phyloP scores from a whole-genome alignment of 2,888 invertebrate species.

The Beris morrisii region DNA sequence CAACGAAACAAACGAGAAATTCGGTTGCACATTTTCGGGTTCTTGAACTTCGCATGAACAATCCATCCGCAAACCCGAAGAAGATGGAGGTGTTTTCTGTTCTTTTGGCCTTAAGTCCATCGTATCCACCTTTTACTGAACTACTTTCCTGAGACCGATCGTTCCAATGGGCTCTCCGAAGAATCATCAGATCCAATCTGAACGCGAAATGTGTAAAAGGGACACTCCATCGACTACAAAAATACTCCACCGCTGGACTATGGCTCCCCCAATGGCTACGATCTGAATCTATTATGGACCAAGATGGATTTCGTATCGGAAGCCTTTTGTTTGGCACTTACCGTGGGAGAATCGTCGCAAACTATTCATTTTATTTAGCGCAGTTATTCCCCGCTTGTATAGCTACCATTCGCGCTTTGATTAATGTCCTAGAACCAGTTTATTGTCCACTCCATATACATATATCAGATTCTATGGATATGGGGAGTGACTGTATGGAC shows the following conservation, averaged over 20 bases:
- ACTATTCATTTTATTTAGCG: slow-evolving; percentile 13
- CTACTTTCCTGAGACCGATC: no score
- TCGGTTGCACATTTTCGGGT: slow-evolving; percentile 39
- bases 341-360: slow-evolving; percentile 31
- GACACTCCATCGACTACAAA: no score
- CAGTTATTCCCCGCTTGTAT: slow-evolving; percentile 11
- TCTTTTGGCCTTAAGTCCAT: no score
- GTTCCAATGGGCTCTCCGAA: no score
- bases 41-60: slow-evolving; percentile 33
- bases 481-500: no score
- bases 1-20: slow-evolving; percentile 24
- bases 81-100: neutral
- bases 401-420: slow-evolving; percentile 23
- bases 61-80: slow-evolving; percentile 1
- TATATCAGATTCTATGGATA: neutral
- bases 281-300: slow-evolving; percentile 1
- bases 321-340: slow-evolving; percentile 33
- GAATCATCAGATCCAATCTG: no score
- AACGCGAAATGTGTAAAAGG: no score
- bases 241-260: no score
- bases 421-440: slow-evolving; percentile 32
- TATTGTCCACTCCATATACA: slow-evolving; percentile 20
- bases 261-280: no score
- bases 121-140: no score
- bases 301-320: slow-evolving; percentile 28